Conservation (phyloP, 2,113 vertebrate species). For the Leucoraja erinaceus region DNA sequence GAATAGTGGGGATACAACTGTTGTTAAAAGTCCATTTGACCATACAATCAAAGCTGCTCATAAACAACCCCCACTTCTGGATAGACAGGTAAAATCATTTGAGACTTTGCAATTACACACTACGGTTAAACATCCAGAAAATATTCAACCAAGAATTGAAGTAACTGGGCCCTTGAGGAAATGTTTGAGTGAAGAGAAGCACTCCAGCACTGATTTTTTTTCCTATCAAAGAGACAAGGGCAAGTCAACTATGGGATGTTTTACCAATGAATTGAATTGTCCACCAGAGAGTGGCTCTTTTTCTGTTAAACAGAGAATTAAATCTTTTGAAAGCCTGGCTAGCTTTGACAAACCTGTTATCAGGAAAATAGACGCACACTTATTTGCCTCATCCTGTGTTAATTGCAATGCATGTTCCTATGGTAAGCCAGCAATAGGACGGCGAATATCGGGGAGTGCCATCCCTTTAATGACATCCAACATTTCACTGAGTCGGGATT, state of each 20-base stretch:
- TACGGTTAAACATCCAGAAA: neutral
- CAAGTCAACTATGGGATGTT: conserved; percentile 57
- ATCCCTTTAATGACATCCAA: conserved; percentile 40
- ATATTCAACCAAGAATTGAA: neutral
- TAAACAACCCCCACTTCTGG: neutral
- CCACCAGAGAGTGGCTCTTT: conserved; percentile 69
- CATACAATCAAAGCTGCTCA: conserved; percentile 1
- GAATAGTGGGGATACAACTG: conserved; percentile 42
- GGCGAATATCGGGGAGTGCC: conserved; percentile 65
- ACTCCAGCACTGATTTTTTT: conserved; percentile 9
- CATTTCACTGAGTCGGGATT: conserved; percentile 7
- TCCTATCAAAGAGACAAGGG: conserved; percentile 14
- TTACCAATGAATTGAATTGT: conserved; percentile 62
- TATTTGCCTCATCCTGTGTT: conserved; percentile 49
- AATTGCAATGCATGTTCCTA: conserved; percentile 38
- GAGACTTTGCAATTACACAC: conserved; percentile 1
- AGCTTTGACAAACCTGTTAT: conserved; percentile 67
- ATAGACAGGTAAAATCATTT: conserved; percentile 23
- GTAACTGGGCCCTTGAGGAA: neutral
- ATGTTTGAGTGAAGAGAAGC: conserved; percentile 29
- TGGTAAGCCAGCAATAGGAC: conserved; percentile 58
- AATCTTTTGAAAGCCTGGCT: conserved; percentile 89
- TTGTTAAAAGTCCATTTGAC: neutral
- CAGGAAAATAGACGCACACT: conserved; percentile 58
- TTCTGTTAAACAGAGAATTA: conserved; percentile 88